Evolutionary conservation across 2,113 vertebrate species (phyloP), one percentile per base, ranked within the genome.

Genomic region (Nestor notabilis): DNA sequence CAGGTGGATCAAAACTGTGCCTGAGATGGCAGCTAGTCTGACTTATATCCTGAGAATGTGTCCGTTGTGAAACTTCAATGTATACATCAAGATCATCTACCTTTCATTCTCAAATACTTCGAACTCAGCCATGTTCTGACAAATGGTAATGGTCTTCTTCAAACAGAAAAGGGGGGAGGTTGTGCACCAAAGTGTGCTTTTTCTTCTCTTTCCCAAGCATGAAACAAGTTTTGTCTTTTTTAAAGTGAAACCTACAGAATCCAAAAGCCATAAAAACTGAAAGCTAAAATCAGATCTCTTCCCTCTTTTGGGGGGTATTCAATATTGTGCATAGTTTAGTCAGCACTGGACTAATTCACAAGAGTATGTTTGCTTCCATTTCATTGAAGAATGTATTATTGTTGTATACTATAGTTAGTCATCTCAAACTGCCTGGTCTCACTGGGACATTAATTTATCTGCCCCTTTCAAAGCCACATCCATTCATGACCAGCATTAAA

Each of bases 11-110:
- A 71, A 89, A 95, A 87, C 37, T 53, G 43, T 53, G 44, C 56
- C 50, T 49, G 44, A 87, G 65, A 58, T 87, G 89, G 80, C 86
- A 97, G 83, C 41, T 68, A n/a, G 39, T 27, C 61, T 97, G 83
- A 89, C 55, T 94, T 90, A 90, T 44, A 84, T 35, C 44, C 58
- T 50, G 44, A 39, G 49, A 91, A 89, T 31, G 25, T 85, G 77
- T 94, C 83, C 31, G n/a, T 81, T 56, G 65, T 79, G 74, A 71
- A 97, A 69, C n/a, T 76, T 87, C 77, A 61, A 41, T 56, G 44
- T 91, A 41, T 91, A 76, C 80, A 92, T 94, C 90, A 95, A 75
- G 37, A 64, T 84, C 60, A 71, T 65, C 65, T 82, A 24, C 77
- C 69, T 89, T 94, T 95, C 52, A 66, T 24, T 17, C 12, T 72